Base-by-base conservation (phyloP, 2,113 vertebrate species). In the Riparia riparia region DNA sequence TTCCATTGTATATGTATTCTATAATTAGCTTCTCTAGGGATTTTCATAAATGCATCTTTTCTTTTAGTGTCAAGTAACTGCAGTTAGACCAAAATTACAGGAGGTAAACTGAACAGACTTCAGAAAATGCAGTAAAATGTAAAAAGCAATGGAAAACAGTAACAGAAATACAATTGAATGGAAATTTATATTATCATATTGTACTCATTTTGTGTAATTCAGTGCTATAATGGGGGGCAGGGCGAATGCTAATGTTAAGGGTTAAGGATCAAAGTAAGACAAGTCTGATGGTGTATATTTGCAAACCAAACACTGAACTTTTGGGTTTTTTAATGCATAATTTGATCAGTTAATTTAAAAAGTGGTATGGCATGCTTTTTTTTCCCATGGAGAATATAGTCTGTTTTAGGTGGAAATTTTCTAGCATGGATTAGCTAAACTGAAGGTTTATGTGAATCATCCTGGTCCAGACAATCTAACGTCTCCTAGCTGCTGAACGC, bases 31-130 rank as follows among this genome's bases (percentile, higher is more conserved):
- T 68, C 17, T 77, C 17, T 22, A 31, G 44, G 26, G 42, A 8
- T 96, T 90, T 91, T 63, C 12, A 3, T 72, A 70, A 90, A 71
- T 66, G 15, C 25, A 21, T 86, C 9, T 84, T 65, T 78, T 83
- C 29, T 64, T 26, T 34, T 69, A 32, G 6, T 31, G 16, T 76
- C 54, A 70, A 77, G 39, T 60, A 80, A 61, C 21, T 2, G 29
- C 42, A 74, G 26, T 66, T 44, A 63, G 26, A 47, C 21, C 31
- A 50, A n/a, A 83, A 65, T 76, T 83, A 49, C 44, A 34, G 24
- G 22, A 69, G 22, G 24, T 13, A 57, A 71, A 25, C 18, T 6
- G 8, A 63, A 54, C 12, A 63, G 20, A 45, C 22, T 41, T 90
- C 25, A 44, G 4, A 66, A 37, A 51, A 47, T 64, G 20, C 42